Evolutionary conservation across 2,797 vertebrate genomes (phyloP).

Genomic region (Bradypodion pumilum): DNA sequence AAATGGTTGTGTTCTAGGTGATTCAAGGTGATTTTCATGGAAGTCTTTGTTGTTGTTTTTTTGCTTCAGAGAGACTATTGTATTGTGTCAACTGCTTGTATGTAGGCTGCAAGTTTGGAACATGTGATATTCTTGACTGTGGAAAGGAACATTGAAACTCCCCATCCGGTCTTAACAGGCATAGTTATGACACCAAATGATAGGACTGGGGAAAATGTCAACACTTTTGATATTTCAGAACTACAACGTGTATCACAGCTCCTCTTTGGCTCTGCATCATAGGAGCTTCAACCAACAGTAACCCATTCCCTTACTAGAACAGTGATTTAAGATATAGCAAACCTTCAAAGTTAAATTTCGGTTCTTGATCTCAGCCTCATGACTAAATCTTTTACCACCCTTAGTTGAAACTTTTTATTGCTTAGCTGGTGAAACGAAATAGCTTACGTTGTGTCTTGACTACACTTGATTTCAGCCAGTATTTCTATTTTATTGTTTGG

Average conservation of each 20-base stretch:
- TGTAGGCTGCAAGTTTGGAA: neutral
- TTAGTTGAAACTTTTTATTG: neutral
- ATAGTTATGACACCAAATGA: neutral
- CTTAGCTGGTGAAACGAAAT: neutral
- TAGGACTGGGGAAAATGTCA: neutral
- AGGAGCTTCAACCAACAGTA: neutral
- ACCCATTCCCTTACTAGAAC: neutral
- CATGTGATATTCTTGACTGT: neutral
- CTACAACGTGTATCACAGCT: neutral
- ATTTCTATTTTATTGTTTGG: neutral
- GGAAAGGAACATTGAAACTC: neutral
- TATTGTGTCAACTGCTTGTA: neutral
- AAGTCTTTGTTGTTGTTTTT: neutral
- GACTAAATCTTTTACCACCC: neutral
- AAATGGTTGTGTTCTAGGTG: neutral
- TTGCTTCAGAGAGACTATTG: neutral
- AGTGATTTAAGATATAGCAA: neutral
- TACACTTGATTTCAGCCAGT: neutral
- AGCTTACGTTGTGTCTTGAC: neutral
- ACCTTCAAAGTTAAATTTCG: neutral
- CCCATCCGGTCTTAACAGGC: too few species aligned
- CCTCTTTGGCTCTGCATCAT: neutral
- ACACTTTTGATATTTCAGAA: neutral
- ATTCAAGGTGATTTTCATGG: neutral
- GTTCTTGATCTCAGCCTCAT: neutral